Evolutionary conservation across 2,113 vertebrate species (phyloP), one percentile per base, ranked within the genome.

Genomic region (Pelmatolapia mariae): DNA sequence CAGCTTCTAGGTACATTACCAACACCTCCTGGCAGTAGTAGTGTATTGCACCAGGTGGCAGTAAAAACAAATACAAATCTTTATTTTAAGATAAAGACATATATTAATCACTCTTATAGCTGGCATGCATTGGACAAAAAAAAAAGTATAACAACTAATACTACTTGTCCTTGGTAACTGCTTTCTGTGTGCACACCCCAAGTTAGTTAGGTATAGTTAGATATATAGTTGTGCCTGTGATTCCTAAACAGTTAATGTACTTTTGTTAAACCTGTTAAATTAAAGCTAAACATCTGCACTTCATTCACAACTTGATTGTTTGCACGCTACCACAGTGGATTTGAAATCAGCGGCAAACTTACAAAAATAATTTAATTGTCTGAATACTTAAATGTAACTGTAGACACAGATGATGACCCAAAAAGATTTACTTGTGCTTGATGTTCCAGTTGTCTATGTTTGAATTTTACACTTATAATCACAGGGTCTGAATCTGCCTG

Each of bases 1-100:
- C 38, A 10, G 22, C 38, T 73, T 73, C 38, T 71, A 43, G 66
- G 66, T 71, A 43, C 38, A 71, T 71, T 71, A 71, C 66, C 38
- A 26, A 71, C 66, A 43, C 66, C 66, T 71, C 11, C 66, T 71
- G 66, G 66, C 38, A 71, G 66, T 43, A 43, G 8, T 71, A 16
- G 66, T 26, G 66, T 43, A 71, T 71, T 71, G 66, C 66, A 43
- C 12, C 66, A 43, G 38, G 8, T 71, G 66, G 12, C 13, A 43
- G 13, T 71, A 16, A 71, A 71, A 43, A 43, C 36, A 43, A 43
- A 40, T 71, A 71, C 36, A 71, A 68, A 71, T 24, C 3, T 71
- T 40, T 71, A 71, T 71, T 24, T 43, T 71, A 71, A 10, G 66
- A 26, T 22, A 43, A 71, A 43, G 38, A 43, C 38, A 71, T 71